Evolutionary conservation across 2,113 vertebrate species (phyloP), one percentile per base, ranked within the genome.

Genomic region (Phasianus colchicus): DNA sequence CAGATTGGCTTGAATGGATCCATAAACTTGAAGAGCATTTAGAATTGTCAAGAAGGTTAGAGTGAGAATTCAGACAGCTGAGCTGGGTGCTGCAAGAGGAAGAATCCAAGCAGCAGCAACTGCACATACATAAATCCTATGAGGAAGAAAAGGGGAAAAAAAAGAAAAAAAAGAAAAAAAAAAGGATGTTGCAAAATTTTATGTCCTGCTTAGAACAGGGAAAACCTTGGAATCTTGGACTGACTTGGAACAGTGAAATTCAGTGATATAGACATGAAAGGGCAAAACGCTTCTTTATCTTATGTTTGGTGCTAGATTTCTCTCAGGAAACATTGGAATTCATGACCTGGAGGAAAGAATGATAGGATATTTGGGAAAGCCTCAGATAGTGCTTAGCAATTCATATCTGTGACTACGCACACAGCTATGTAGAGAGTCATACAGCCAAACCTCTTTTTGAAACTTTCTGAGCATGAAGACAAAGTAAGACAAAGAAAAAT

Each of bases 31-130:
- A 50, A 77, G 77, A 95, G 22, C 21, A 67, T 92, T 90, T 58
- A 60, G 47, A 83, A 60, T 19, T 83, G 86, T 55, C 80, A 78
- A 32, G 14, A 11, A 74, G n/a, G 21, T 42, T 55, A 38, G 38
- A 65, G 61, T 71, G 84, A 93, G 57, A 61, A 55, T 78, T 95
- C 81, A 93, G 60, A 38, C 50, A 88, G 73, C 86, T 81, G 83
- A 93, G 81, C 65, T 89, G 81, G 57, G 61, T 89, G 73, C 32
- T 81, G 86, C 50, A 84, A 86, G 71, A 75, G 47, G 69, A 61
- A 93, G 38, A 93, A 60, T 71, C 66, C 74, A 72, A 82, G 58
- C 69, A 77, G 32, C 55, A 90, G 50, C 67, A 42, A 86, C 47
- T 43, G 65, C 73, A 93, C n/a, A 60, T 24, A 25, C 63, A 84